phyloP scores from a whole-genome alignment of 2,888 invertebrate genomes.

The Eudemis profundana region DNA sequence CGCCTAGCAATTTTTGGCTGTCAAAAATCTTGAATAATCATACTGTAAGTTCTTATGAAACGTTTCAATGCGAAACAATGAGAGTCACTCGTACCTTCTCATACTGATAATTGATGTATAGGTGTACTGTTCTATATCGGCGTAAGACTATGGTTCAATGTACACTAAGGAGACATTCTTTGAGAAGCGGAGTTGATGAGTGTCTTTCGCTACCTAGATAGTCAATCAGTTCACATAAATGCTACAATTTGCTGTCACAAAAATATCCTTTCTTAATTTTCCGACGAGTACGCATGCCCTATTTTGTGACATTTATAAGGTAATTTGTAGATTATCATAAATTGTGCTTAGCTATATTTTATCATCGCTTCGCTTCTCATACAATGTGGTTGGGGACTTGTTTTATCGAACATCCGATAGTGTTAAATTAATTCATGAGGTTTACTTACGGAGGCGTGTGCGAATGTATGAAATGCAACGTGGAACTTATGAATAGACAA shows the following conservation, averaged over 20 bases:
- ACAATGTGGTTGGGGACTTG: slow-evolving; percentile 28
- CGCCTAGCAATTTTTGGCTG: slow-evolving; percentile 12
- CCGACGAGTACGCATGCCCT: too few relatives aligned
- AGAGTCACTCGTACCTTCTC: slow-evolving; percentile 44
- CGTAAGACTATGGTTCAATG: slow-evolving; percentile 39
- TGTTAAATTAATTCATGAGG: slow-evolving; percentile 11
- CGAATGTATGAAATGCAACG: too few relatives aligned
- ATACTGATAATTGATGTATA: slow-evolving; percentile 41
- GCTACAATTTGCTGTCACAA: too few relatives aligned
- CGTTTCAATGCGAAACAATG: slow-evolving; percentile 41
- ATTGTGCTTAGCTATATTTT: neutral
- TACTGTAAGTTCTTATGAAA: slow-evolving; percentile 43
- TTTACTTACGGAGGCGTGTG: slow-evolving; percentile 19
- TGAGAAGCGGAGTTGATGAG: slow-evolving; percentile 33
- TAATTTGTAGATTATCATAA: neutral
- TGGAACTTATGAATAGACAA: neutral
- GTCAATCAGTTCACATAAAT: neutral
- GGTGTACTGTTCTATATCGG: slow-evolving; percentile 35
- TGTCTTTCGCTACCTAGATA: neutral
- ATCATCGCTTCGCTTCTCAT: slow-evolving; percentile 32
- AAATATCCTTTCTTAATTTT: too few relatives aligned
- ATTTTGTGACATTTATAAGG: too few relatives aligned
- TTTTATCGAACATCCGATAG: slow-evolving; percentile 26
- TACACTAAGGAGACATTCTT: slow-evolving; percentile 36
- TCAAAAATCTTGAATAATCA: slow-evolving; percentile 24